Evolutionary conservation across 2,797 vertebrate genomes (phyloP).

Genomic region (Peromyscus aztecus): DNA sequence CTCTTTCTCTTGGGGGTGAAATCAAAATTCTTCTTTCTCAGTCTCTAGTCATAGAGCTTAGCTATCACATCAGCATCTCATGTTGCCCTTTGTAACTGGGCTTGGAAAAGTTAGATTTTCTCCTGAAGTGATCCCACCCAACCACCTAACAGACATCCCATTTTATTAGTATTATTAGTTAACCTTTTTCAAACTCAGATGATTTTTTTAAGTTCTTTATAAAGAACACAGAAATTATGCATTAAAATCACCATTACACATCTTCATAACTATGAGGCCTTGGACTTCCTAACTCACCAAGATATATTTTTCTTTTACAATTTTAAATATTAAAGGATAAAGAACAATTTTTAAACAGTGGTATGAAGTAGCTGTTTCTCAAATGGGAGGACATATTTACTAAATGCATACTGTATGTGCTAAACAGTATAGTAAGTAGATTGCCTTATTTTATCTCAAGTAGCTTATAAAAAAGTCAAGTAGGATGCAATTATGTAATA

Average conservation of each 20-base stretch:
- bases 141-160: not conserved
- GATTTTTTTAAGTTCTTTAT: not conserved
- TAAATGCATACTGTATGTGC: not conserved
- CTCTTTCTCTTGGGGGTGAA: slow-evolving; percentile 22
- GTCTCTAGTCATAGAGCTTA: slow-evolving; percentile 10
- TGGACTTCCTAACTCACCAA: slow-evolving; percentile 52
- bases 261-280: slow-evolving; percentile 44
- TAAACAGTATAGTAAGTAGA: slow-evolving; percentile 30
- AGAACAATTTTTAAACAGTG: slow-evolving; percentile 34
- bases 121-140: not conserved
- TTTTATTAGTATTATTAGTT: not conserved
- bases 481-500: slow-evolving; percentile 17
- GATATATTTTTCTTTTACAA: not conserved
- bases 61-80: not conserved
- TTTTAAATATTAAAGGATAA: slow-evolving; percentile 64
- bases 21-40: slow-evolving; percentile 34
- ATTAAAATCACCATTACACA: slow-evolving; percentile 48
- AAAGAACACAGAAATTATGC: slow-evolving; percentile 65
- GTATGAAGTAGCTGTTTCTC: slow-evolving; percentile 30
- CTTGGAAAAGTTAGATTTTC: slow-evolving; percentile 29
- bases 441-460: slow-evolving; percentile 58
- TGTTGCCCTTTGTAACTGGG: not conserved
- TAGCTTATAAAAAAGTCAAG: slow-evolving; percentile 46
- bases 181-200: slow-evolving; percentile 59
- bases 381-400: slow-evolving; percentile 38